These are phyloP conservation scores for Spisula solida DNA, from an alignment of 2,888 invertebrate species.

Conservation along the genomic window DNA sequence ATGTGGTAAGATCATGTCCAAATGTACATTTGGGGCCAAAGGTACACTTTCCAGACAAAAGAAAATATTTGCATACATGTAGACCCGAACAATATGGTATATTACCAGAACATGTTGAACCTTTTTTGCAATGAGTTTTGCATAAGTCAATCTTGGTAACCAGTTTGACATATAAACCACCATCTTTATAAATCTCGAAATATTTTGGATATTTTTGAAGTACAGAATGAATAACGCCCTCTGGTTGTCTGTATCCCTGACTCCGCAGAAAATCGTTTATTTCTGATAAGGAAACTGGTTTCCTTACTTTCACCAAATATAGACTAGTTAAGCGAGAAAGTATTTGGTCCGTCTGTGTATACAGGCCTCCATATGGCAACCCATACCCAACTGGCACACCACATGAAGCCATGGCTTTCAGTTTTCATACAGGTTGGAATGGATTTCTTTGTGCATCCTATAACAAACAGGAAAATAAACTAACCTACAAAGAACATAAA, in stretches of 20 bases:
- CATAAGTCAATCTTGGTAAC: slow-evolving; percentile 68
- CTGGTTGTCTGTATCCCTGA: background rate
- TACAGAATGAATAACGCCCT: background rate
- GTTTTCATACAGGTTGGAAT: too few species aligned
- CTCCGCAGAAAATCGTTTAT: background rate
- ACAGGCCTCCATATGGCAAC: background rate
- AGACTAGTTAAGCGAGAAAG: background rate
- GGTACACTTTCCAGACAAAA: slow-evolving; percentile 70
- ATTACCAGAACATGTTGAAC: slow-evolving; percentile 62
- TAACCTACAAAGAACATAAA: too few species aligned
- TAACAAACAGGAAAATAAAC: too few species aligned
- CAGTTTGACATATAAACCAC: slow-evolving; percentile 51
- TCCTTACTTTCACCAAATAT: background rate
- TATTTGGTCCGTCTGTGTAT: background rate
- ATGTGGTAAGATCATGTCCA: slow-evolving; percentile 75
- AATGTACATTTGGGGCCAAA: slow-evolving; percentile 70
- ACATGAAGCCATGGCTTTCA: background rate
- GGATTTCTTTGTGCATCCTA: too few species aligned
- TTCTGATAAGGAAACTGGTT: background rate
- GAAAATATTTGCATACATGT: slow-evolving; percentile 75
- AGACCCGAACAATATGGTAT: slow-evolving; percentile 69
- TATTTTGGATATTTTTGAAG: slow-evolving; percentile 35
- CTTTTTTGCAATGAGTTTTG: slow-evolving; percentile 70
- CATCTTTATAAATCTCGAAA: slow-evolving; percentile 58
- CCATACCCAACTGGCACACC: background rate